phyloP scores from a whole-genome alignment of 2,888 invertebrate genomes.

The Perithous albicinctus region DNA sequence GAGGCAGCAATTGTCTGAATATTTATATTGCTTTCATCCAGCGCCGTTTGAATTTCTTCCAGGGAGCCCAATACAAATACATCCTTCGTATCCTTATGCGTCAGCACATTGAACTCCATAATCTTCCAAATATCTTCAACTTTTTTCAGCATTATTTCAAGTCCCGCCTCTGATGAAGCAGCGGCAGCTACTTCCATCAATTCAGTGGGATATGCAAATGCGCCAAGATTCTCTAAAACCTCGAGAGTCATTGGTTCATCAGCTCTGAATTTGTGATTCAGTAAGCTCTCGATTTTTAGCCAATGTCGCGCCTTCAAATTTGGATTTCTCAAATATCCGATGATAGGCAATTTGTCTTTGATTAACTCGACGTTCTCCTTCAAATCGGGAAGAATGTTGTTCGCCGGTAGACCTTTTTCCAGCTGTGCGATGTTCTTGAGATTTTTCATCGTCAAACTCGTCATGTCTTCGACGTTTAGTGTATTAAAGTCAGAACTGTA shows the following conservation, averaged over 20 bases:
- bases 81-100: conserved; percentile 93
- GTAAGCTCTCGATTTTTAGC: conserved; percentile 91
- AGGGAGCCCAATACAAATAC: conserved; percentile 93
- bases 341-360: conserved; percentile 92
- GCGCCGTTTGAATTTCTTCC: conserved; percentile 92
- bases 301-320: conserved; percentile 93
- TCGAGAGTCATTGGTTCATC: conserved; percentile 89
- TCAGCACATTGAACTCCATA: conserved; percentile 91
- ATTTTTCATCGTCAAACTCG: conserved; percentile 88
- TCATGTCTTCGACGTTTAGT: conserved; percentile 91
- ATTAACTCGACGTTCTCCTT: conserved; percentile 92
- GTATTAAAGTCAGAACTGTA: conserved; percentile 87
- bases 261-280: conserved; percentile 90
- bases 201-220: conserved; percentile 90
- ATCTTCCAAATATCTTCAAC: conserved; percentile 94
- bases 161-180: conserved; percentile 94
- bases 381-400: conserved; percentile 91
- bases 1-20: conserved; percentile 95
- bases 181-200: conserved; percentile 94
- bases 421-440: conserved; percentile 91
- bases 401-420: conserved; percentile 93
- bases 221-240: conserved; percentile 90
- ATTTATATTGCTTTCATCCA: conserved; percentile 95
- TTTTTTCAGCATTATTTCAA: conserved; percentile 92
- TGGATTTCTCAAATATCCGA: conserved; percentile 93